Conservation (phyloP, 2,113 vertebrate species). For the Sterrhoptilus dennistouni region DNA sequence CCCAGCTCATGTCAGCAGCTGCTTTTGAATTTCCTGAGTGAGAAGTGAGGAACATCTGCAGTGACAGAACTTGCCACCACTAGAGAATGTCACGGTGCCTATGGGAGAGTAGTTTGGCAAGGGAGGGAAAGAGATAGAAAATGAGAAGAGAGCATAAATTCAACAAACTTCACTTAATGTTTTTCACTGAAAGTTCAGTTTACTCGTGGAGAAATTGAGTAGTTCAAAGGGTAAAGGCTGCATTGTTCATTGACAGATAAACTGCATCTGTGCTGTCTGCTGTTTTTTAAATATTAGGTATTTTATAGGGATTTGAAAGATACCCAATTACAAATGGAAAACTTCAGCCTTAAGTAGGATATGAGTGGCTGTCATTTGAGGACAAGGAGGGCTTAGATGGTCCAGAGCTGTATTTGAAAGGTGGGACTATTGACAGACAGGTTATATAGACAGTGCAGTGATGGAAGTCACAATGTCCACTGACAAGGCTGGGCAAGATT, state of each 20-base stretch:
- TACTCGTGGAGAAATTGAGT: background rate
- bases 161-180: background rate
- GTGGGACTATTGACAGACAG: background rate
- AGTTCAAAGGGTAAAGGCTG: background rate
- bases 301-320: background rate
- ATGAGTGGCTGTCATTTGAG: background rate
- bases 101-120: accelerated
- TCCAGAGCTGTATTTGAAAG: background rate
- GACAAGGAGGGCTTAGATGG: background rate
- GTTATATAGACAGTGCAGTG: background rate
- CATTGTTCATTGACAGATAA: background rate
- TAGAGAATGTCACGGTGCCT: accelerated
- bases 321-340: background rate
- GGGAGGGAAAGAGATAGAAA: background rate
- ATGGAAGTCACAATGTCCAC: background rate
- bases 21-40: background rate
- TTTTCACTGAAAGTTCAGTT: background rate
- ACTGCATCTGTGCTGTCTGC: background rate
- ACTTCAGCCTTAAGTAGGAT: background rate
- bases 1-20: background rate
- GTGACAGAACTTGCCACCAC: background rate
- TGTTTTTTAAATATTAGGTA: background rate
- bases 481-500: background rate
- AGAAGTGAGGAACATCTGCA: background rate
- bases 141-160: background rate